Conservation (phyloP, 30 jellyfish, hydroid and myxozoan species). For the Mastigias papua region DNA sequence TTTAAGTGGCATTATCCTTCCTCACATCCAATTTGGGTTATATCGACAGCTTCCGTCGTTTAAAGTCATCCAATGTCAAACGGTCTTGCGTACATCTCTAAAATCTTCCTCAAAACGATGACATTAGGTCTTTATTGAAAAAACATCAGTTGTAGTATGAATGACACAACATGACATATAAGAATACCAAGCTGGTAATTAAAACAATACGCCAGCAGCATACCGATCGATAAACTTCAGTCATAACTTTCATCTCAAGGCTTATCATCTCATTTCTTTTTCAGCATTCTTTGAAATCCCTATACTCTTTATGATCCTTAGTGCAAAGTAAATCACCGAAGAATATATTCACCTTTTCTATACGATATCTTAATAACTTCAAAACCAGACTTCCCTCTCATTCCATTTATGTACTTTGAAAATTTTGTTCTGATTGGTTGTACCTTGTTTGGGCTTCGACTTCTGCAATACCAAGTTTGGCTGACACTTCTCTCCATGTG, state of each 20-base stretch:
- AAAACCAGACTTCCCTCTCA: too few relatives aligned
- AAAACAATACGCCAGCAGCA: background rate
- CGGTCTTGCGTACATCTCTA: background rate
- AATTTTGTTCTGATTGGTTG: too few relatives aligned
- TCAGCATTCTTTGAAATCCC: background rate
- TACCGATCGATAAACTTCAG: background rate
- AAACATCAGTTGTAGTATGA: background rate
- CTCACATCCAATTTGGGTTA: background rate
- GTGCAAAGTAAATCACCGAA: background rate
- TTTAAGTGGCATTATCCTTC: background rate
- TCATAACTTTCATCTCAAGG: background rate
- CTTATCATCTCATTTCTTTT: too few relatives aligned
- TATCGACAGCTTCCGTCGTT: background rate
- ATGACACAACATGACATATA: background rate
- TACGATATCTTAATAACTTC: background rate
- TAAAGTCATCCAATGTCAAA: background rate
- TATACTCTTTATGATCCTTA: background rate
- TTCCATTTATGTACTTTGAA: too few relatives aligned
- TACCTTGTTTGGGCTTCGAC: too few relatives aligned
- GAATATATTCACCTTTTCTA: background rate
- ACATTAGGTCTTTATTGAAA: background rate
- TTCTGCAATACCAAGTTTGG: too few relatives aligned
- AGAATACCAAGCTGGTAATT: background rate
- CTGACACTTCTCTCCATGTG: too few relatives aligned
- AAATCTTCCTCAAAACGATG: background rate